These are phyloP conservation scores for Limosa lapponica DNA, from an alignment of 2,797 vertebrate genomes.

Conservation along the genomic window DNA sequence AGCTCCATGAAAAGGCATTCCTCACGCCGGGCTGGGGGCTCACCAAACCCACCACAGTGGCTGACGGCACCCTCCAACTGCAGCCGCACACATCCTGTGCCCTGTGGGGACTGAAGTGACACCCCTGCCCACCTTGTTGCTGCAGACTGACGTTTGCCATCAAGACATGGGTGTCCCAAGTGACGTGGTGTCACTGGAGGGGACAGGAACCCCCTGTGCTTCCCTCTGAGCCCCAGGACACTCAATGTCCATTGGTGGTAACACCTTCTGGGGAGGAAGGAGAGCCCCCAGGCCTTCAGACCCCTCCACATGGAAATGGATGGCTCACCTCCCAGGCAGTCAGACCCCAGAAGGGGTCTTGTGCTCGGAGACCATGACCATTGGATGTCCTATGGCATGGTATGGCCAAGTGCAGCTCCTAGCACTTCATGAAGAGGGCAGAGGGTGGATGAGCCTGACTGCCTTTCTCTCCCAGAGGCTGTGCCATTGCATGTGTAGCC, in stretches of 20 bases:
- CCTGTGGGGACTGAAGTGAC: background rate
- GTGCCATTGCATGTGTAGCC: rapidly evolving
- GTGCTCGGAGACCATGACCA: background rate
- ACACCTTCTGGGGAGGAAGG: background rate
- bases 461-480: background rate
- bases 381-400: rapidly evolving
- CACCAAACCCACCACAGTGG: rapidly evolving
- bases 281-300: background rate
- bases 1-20: background rate
- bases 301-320: rapidly evolving
- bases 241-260: rapidly evolving
- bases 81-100: rapidly evolving
- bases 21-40: rapidly evolving
- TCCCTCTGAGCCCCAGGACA: background rate
- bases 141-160: background rate
- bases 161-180: background rate
- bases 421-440: too few species aligned
- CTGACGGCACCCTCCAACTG: rapidly evolving
- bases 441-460: background rate
- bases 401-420: background rate
- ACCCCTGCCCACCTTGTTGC: background rate
- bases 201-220: background rate
- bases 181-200: rapidly evolving
- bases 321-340: background rate
- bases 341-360: rapidly evolving